phyloP scores from a whole-genome alignment of 2,888 invertebrate species.

The Cordilura impudica region DNA sequence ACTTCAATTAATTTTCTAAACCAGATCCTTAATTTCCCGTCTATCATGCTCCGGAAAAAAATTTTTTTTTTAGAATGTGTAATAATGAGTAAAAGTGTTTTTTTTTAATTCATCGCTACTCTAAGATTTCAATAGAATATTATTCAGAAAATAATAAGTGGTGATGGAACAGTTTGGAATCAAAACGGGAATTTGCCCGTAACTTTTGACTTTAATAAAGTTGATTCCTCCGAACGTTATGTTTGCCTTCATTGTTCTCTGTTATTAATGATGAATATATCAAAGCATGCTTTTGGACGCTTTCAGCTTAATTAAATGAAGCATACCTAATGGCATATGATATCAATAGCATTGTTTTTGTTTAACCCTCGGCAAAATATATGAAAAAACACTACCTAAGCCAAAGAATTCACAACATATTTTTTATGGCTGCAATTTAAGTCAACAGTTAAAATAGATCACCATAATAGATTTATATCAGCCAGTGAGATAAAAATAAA shows the following conservation, averaged over 20 bases:
- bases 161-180: no score
- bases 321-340: slow-evolving; percentile 37
- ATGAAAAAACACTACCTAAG: slow-evolving; percentile 15
- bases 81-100: no score
- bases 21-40: no score
- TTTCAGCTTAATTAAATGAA: slow-evolving; percentile 34
- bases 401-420: slow-evolving; percentile 63
- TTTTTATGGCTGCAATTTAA: slow-evolving; percentile 66
- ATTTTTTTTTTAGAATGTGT: no score
- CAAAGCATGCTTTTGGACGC: slow-evolving; percentile 32
- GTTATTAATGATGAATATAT: background rate
- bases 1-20: no score
- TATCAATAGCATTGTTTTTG: slow-evolving; percentile 1
- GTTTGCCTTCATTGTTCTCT: background rate
- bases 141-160: no score
- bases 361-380: slow-evolving; percentile 5
- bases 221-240: background rate
- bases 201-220: background rate
- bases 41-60: no score
- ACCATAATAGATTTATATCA: slow-evolving; percentile 73
- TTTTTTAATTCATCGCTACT: no score
- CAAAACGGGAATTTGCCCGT: no score
- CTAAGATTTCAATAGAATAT: no score
- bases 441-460: slow-evolving; percentile 62
- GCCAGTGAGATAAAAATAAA: slow-evolving; percentile 44